Evolutionary conservation across 92 coral and sea anemone genomes (phyloP), one percentile per base, ranked within the genome.

Genomic region (Paragorgia papillata): DNA sequence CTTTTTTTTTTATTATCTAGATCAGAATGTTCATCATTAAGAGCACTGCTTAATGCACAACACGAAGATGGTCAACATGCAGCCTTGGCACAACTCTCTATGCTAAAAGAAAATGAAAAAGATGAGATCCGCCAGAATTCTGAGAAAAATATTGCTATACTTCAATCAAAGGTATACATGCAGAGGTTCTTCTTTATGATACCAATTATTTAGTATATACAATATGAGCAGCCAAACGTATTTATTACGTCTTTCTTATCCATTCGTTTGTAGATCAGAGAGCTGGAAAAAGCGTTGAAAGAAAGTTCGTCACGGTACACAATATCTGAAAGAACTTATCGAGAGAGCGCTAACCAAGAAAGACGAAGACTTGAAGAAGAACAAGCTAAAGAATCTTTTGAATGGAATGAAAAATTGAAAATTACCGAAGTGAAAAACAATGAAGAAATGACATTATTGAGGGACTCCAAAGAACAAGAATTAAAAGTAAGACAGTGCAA

Each of bases 71-170:
- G 89, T 69, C 87, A 81, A 56, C 76, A 78, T 60, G 88, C 85
- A 6, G 83, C 96, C 27, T 60, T 93, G 21, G 88, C 84, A 57
- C 86, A 90, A 34, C 73, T 93, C 9, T 82, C 87, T 41, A 70
- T 56, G 40, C 66, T 84, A 30, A 90, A 88, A 82, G 92, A 90
- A 41, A 48, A 76, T 7, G 94, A 94, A 57, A 85, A 80, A 59
- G 89, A 85, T 57, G 93, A 87, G 34, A 81, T 94, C 54, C 85
- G 83, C 67, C 81, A 35, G 58, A 91, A 90, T 22, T 73, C 91
- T 28, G 89, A 94, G 85, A 83, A 67, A 73, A 88, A 84, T 74
- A 94, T 92, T 32, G 90, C 84, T 56, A 63, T 84, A 56, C 90
- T 92, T 3, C 85, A 80, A 30, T 75, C 86, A 66, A 86, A 87